Conservation (phyloP, 2,888 invertebrate genomes). For the Chaetogeoica ovagalla region DNA sequence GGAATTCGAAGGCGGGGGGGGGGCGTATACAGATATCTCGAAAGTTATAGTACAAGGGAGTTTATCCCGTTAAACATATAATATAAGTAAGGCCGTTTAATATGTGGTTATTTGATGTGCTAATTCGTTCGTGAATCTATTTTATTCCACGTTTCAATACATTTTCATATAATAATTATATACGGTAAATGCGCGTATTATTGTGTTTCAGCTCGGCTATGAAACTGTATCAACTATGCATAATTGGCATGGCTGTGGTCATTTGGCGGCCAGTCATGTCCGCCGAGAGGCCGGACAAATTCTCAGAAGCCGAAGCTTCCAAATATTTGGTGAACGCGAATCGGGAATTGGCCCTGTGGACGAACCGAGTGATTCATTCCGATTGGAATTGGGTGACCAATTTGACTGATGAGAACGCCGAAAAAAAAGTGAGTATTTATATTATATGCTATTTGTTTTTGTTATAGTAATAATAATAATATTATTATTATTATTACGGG, state of each 20-base stretch:
- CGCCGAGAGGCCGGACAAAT: neutral
- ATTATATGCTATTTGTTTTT: neutral
- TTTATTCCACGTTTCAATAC: neutral
- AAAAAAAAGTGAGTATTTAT: conserved; percentile 59
- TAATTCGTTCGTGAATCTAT: neutral
- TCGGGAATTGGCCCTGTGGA: conserved; percentile 65
- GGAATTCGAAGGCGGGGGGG: no score
- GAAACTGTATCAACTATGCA: conserved; percentile 4
- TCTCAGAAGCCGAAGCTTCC: conserved; percentile 55
- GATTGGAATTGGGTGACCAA: conserved; percentile 78
- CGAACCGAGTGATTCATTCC: conserved; percentile 67
- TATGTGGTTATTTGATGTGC: neutral
- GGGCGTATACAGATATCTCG: no score
- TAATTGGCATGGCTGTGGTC: neutral
- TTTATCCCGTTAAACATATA: no score
- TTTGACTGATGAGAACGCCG: conserved; percentile 73
- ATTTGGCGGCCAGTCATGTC: conserved; percentile 4
- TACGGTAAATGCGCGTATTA: neutral
- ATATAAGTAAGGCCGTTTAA: no score
- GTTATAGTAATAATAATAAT: no score
- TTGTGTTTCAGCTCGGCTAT: neutral
- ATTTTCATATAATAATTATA: no score
- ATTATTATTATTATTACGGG: no score
- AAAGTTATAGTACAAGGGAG: no score
- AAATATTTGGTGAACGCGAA: conserved; percentile 65